Percentiles rank a stretch among this genome's conserved stretches.
Evolutionary conservation across 2,113 vertebrate genomes (phyloP).

Genomic region (Stegastes partitus): DNA sequence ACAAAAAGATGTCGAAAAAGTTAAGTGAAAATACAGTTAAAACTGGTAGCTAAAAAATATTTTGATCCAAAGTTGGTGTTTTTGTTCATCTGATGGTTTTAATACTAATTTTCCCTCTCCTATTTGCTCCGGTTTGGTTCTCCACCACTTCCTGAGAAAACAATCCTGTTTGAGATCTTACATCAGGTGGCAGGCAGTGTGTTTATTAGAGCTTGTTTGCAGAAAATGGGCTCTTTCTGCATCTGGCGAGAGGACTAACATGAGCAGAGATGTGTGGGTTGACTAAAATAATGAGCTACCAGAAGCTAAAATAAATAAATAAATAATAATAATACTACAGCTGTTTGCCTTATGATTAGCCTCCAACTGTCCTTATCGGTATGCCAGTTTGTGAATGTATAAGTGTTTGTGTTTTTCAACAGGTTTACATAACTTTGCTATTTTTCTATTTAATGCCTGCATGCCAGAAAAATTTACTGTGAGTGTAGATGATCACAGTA

Average conservation of each 20-base stretch:
- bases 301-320: background rate
- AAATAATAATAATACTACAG: background rate
- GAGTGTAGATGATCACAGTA: background rate
- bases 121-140: constrained; percentile 9
- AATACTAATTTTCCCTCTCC: background rate
- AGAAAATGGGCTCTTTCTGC: background rate
- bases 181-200: background rate
- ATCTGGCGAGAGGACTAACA: background rate
- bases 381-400: background rate
- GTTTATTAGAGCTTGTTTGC: background rate
- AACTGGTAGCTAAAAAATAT: no score
- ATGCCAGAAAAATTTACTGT: background rate
- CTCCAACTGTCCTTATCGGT: background rate
- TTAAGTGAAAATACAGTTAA: no score
- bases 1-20: no score
- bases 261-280: background rate
- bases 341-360: background rate
- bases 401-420: background rate
- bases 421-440: background rate
- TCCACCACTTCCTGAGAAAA: background rate
- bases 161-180: background rate
- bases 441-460: background rate
- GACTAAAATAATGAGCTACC: background rate
- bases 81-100: background rate
- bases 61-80: background rate